Evolutionary conservation across 2,113 vertebrate species (phyloP).

Genomic region (Lasiurus borealis): DNA sequence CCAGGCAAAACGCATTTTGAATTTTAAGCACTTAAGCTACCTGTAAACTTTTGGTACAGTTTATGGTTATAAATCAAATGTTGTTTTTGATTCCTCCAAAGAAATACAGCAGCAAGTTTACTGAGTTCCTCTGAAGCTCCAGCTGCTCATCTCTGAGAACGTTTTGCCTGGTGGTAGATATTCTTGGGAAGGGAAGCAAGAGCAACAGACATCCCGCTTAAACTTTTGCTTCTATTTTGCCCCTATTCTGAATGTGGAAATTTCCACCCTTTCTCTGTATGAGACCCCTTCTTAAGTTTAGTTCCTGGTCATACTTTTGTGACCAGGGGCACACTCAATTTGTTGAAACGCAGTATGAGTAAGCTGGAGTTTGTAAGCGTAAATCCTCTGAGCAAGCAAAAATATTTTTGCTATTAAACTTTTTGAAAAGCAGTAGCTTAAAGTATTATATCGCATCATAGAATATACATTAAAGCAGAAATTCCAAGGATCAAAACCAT

Average conservation of each 20-base stretch:
- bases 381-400: not conserved
- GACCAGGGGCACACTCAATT: not conserved
- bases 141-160: not conserved
- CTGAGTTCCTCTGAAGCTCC: not conserved
- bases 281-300: not conserved
- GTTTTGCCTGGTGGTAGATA: not conserved
- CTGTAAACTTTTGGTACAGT: constrained; percentile 4
- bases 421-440: not conserved
- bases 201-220: not conserved
- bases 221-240: not conserved
- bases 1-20: not conserved
- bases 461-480: not conserved
- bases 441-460: not conserved
- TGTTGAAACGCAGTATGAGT: not conserved
- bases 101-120: not conserved
- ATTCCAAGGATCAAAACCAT: not conserved
- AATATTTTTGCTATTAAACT: not conserved
- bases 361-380: not conserved
- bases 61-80: not conserved
- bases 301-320: not conserved
- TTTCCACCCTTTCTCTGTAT: not conserved
- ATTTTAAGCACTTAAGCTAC: constrained; percentile 39
- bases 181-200: not conserved
- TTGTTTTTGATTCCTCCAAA: not conserved
- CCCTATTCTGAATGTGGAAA: not conserved